Base-by-base conservation (phyloP, 2,113 vertebrate genomes). In the Andinoacara biseriatus region DNA sequence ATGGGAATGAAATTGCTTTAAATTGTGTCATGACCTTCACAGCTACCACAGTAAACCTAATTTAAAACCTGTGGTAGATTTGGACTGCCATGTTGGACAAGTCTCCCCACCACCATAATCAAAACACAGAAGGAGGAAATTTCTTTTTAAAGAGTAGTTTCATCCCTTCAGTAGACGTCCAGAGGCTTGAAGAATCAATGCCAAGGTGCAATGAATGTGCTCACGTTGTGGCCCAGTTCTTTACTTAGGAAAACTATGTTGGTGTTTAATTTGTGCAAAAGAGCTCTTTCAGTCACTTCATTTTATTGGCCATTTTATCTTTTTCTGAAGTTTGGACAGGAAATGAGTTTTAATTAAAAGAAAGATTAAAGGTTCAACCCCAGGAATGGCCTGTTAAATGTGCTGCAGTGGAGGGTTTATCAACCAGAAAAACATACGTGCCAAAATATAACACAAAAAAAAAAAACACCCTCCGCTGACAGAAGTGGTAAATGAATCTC, bases 361-460 rank as follows among this genome's bases (percentile, higher is more conserved):
- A 76, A 74, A 72, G 76, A 80, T 79, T 38, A 82, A 81, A 67
- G 78, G 81, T 86, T 72, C 77, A 90, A 80, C 69, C 72, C 35
- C 26, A 8, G 54, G 59, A 59, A 49, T n/a, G 57, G 4, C 52
- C 61, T 76, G n/a, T 29, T 62, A 33, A 81, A 80, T 20, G n/a
- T 46, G 85, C 22, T n/a, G 58, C 61, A 62, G 33, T 5, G 72
- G 74, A 35, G 80, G 60, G 88, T 89, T 83, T 80, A 65, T 85
- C 35, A 72, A 82, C 57, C 4, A 10, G 38, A 67, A 46, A 67
- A 67, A 46, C 63, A 65, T 33, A 33, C 6, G 2, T 24, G 26
- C 62, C 14, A 81, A 65, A 5, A 26, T 1, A 1, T n/a, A 15
- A 26, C 2, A 5, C 6, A 49, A 26, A 3, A 69, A 17, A 67